Evolutionary conservation across 2,888 invertebrate genomes (phyloP), one percentile per base, ranked within the genome.

Genomic region (Tribolium freemani): DNA sequence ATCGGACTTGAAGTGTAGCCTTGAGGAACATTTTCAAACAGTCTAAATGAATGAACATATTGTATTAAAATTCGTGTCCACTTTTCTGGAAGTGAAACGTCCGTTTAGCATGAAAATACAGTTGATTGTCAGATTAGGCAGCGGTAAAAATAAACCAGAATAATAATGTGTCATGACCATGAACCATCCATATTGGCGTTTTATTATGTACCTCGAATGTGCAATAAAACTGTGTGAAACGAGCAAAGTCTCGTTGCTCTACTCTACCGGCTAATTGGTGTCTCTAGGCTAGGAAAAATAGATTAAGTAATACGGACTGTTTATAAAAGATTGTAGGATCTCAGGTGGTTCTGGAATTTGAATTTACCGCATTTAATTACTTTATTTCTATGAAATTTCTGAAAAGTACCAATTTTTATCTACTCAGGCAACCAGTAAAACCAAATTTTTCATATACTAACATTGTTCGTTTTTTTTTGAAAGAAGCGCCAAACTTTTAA

Each of bases 71-170:
- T n/a, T 26, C 8, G 38, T 38, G 38, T 38, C n/a, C 3, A 38
- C 26, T 26, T 26, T 26, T 26, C 26, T 26, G 38, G 8, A n/a
- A 38, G 31, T 2, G 8, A 38, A 38, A 8, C 8, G 5, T 38
- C n/a, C 16, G 8, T 58, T 21, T 21, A 58, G 45, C 45, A 20
- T 58, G 44, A 58, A 45, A 45, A 45, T 45, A 9, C n/a, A 50
- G 51, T 13, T 50, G n/a, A 51, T 31, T 20, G 31, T n/a, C 51
- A 10, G 31, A 63, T 51, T 50, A 63, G 63, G 38, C 63, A 63
- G 31, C 21, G 11, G 16, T 51, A 53, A 63, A 63, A 63, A 63
- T 63, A 63, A 63, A 63, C n/a, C 44, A 13, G 51, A 63, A 63
- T 48, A 58, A 58, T 58, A n/a, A 60, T 26, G 60, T 48, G 44